These are phyloP conservation scores for Imbricaverruca yamaguchii DNA, from an alignment of 2,888 invertebrate genomes.

Conservation along the genomic window DNA sequence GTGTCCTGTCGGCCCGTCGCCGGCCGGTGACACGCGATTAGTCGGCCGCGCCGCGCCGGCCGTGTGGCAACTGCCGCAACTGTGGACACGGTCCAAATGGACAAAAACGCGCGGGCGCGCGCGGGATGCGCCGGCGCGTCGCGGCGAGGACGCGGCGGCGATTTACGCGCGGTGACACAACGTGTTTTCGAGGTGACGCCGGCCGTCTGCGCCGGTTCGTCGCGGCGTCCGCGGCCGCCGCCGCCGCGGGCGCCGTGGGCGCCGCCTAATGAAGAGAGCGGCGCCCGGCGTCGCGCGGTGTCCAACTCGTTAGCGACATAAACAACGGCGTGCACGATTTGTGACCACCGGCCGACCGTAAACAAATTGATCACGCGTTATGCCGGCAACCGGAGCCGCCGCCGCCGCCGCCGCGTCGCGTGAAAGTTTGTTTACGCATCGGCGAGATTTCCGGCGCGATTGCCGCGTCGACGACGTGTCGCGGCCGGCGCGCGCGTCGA, in stretches of 20 bases:
- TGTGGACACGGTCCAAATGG: not conserved
- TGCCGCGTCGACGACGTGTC: not conserved
- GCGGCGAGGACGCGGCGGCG: not conserved
- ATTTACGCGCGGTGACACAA: not conserved
- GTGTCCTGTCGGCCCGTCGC: not conserved
- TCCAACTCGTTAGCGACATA: not conserved
- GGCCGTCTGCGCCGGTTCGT: not conserved
- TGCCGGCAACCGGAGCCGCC: not conserved
- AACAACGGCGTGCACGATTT: not conserved
- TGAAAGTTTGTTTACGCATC: not conserved
- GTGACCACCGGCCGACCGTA: not conserved
- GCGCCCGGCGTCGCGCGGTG: not conserved
- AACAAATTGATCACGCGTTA: not conserved
- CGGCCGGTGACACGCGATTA: not conserved
- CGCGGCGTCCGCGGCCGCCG: too few species aligned
- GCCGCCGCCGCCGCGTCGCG: not conserved
- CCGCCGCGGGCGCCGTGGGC: not conserved
- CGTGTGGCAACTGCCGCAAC: not conserved
- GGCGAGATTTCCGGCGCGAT: not conserved
- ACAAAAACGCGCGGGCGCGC: not conserved
- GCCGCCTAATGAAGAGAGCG: not conserved
- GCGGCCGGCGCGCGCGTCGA: too few species aligned
- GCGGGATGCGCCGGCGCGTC: not conserved
- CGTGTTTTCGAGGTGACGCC: not conserved
- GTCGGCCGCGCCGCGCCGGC: not conserved